Percentiles rank a stretch among this genome's conserved stretches.
phyloP scores from a whole-genome alignment of 2,888 invertebrate genomes.

The Synergus laeviventris region DNA sequence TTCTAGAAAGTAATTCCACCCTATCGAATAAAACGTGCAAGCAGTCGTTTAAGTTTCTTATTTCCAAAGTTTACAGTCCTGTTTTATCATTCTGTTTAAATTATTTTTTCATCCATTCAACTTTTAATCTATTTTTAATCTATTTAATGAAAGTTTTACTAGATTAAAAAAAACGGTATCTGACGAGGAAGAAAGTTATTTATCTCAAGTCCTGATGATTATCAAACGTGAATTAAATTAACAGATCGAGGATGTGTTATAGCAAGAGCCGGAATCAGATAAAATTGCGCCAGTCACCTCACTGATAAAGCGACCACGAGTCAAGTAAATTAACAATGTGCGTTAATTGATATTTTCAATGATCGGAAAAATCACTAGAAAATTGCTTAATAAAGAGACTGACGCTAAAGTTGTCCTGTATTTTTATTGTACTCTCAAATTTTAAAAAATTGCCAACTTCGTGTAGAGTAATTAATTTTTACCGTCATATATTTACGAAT shows the following conservation, averaged over 20 bases:
- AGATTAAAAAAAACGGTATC: not conserved
- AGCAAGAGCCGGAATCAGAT: not conserved
- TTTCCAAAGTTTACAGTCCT: not conserved
- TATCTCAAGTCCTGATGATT: not conserved
- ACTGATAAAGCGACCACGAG: slow-evolving; percentile 4
- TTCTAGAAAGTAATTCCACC: not conserved
- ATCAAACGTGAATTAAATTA: not conserved
- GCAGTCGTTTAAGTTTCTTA: not conserved
- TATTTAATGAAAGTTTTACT: not conserved
- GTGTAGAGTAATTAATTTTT: not conserved
- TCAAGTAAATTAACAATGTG: not conserved
- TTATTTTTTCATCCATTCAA: not conserved
- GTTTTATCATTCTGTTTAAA: not conserved
- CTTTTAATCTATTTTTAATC: not conserved
- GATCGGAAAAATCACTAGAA: not conserved
- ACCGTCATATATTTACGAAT: slow-evolving; percentile 26
- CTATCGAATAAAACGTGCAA: not conserved
- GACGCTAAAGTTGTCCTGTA: not conserved
- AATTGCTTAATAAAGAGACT: not conserved
- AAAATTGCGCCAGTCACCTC: not conserved
- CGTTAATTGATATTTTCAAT: not conserved
- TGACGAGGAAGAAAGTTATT: not conserved
- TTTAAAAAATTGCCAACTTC: not conserved
- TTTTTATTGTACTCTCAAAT: not conserved
- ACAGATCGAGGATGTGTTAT: not conserved